Conservation (phyloP, 2,888 invertebrate genomes). For the Stenotaenia linearis region DNA sequence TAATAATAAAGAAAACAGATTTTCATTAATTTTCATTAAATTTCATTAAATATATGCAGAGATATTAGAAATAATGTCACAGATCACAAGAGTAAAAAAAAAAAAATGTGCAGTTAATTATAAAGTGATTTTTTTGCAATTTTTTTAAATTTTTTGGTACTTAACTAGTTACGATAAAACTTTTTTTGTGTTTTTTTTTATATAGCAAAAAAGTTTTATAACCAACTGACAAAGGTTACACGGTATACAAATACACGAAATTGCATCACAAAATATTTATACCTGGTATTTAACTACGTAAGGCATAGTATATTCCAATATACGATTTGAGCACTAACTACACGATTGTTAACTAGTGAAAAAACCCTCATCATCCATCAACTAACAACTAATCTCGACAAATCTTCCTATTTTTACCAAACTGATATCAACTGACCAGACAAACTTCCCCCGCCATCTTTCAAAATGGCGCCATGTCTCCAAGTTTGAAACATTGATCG, state of each 20-base stretch:
- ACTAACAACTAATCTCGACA: not conserved
- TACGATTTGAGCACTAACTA: conserved; percentile 34
- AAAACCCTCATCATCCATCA: not conserved
- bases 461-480: not conserved
- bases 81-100: conserved; percentile 16
- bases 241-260: conserved; percentile 34
- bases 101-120: conserved; percentile 11
- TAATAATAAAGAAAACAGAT: too few relatives aligned
- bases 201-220: conserved; percentile 29
- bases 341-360: conserved; percentile 34
- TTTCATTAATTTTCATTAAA: not conserved
- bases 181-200: conserved; percentile 17
- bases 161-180: not conserved
- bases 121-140: not conserved
- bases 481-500: not conserved
- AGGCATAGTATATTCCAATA: conserved; percentile 34
- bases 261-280: conserved; percentile 34
- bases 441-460: not conserved
- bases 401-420: not conserved
- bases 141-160: not conserved
- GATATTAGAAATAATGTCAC: not conserved
- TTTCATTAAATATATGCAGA: not conserved
- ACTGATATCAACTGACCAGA: not conserved
- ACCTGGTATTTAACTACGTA: conserved; percentile 34
- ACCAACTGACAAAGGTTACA: conserved; percentile 32